Conservation (phyloP, 1,140 invertebrate species). For the Mercenaria mercenaria region DNA sequence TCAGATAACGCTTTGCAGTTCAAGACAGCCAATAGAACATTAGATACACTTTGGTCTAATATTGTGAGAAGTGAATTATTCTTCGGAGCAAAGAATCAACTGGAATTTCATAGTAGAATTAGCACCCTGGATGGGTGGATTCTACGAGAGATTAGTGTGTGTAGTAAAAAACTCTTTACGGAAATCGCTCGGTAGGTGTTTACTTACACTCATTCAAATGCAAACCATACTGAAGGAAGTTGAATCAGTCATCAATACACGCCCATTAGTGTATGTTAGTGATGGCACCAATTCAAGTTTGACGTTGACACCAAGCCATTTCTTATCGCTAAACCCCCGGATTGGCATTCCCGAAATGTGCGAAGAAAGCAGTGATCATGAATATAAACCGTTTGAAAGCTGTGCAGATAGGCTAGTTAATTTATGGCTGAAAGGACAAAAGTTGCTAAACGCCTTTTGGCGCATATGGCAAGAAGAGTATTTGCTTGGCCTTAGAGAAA, state of each 20-base stretch:
- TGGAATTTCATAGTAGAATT: conserved; percentile 7
- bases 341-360: neutral
- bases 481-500: conserved; percentile 45
- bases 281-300: neutral
- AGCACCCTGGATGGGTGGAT: conserved; percentile 1
- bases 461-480: conserved; percentile 17
- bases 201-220: neutral
- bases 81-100: neutral
- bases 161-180: neutral
- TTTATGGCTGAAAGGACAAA: neutral
- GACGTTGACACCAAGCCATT: neutral
- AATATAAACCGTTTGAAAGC: neutral
- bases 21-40: neutral
- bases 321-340: no score
- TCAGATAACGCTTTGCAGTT: conserved; percentile 27
- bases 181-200: neutral
- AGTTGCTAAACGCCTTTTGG: no score
- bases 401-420: neutral
- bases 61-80: neutral
- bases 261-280: conserved; percentile 4
- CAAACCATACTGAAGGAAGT: no score
- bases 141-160: neutral
- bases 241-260: neutral
- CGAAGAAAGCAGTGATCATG: neutral
- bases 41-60: neutral